These are phyloP conservation scores for Mormyrops boulengeri DNA, from an alignment of 2,797 vertebrate species.

Conservation along the genomic window DNA sequence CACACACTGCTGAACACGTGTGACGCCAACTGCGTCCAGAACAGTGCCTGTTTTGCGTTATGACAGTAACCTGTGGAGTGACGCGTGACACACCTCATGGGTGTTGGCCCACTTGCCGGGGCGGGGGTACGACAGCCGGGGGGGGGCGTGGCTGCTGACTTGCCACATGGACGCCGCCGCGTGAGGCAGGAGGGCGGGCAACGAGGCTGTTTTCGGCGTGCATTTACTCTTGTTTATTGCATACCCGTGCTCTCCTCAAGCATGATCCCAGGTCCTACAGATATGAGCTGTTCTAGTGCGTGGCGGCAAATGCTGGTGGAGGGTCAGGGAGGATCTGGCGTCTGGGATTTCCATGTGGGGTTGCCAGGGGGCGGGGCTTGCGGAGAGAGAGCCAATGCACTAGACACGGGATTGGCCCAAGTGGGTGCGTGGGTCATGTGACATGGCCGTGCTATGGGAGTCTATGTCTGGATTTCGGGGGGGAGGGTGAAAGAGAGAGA, in stretches of 20 bases:
- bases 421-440: slow-evolving; percentile 14
- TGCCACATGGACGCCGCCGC: not conserved
- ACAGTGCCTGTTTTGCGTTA: not conserved
- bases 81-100: not conserved
- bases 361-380: not conserved
- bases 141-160: not conserved
- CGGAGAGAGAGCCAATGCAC: not conserved
- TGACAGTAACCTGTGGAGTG: not conserved
- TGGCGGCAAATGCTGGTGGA: not conserved
- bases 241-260: not conserved
- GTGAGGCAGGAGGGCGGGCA: not conserved
- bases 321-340: not conserved
- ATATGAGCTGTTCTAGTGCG: not conserved
- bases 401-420: not conserved
- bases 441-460: slow-evolving; percentile 5
- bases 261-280: not conserved
- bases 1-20: not conserved
- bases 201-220: not conserved
- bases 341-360: not conserved
- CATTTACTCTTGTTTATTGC: not conserved
- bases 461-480: slow-evolving; percentile 11
- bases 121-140: not conserved
- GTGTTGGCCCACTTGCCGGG: not conserved
- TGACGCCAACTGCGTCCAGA: not conserved
- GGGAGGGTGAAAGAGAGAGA: slow-evolving; percentile 23